phyloP scores from a whole-genome alignment of 2,888 invertebrate species.

The Thecophora atra region DNA sequence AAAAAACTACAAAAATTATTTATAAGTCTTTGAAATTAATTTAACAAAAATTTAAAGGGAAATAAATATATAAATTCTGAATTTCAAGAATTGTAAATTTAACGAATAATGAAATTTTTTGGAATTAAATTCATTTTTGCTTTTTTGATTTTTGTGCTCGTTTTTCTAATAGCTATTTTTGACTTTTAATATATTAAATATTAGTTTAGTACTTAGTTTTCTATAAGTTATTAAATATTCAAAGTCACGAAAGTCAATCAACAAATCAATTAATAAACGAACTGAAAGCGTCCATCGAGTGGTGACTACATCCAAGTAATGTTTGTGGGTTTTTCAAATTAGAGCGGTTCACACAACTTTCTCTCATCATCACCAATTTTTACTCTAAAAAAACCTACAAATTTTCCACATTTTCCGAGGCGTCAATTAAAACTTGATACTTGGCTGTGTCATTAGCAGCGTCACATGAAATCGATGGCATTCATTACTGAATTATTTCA shows the following conservation, averaged over 20 bases:
- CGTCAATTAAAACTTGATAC: constrained; percentile 12
- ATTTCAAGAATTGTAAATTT: no score
- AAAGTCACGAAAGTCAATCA: neutral
- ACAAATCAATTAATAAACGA: neutral
- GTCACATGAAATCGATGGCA: constrained; percentile 10
- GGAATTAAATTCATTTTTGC: no score
- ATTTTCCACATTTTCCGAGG: constrained; percentile 1
- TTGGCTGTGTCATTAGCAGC: constrained; percentile 8
- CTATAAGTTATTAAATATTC: neutral
- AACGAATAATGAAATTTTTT: no score
- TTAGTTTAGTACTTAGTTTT: no score
- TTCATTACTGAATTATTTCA: neutral
- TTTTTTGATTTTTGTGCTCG: no score
- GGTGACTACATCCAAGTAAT: neutral
- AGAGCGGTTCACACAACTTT: constrained; percentile 1
- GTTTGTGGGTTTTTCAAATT: neutral
- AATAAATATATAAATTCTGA: no score
- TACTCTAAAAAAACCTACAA: neutral
- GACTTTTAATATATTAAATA: no score
- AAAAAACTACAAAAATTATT: no score
- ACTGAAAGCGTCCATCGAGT: neutral
- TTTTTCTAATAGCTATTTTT: no score
- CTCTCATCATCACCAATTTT: neutral
- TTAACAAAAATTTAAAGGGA: no score
- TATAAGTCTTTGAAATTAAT: no score